Percentiles rank a stretch among this genome's conserved stretches.
These are phyloP conservation scores for Malaclemys terrapin DNA, from an alignment of 2,113 vertebrate species.

Conservation along the genomic window DNA sequence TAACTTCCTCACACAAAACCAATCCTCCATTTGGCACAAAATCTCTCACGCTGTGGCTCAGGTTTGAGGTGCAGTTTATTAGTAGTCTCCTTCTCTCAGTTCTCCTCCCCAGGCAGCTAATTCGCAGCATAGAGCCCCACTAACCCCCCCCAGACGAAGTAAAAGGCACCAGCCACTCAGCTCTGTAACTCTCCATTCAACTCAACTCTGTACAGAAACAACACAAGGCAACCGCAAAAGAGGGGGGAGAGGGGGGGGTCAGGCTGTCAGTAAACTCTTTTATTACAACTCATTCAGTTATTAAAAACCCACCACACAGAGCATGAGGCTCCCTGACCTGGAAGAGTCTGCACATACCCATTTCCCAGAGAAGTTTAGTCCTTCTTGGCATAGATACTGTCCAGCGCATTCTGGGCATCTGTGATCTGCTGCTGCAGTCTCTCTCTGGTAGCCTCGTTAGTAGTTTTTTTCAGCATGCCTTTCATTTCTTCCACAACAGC, in stretches of 20 bases:
- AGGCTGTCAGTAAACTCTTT: not conserved
- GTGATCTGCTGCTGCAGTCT: conserved; percentile 91
- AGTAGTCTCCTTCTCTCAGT: accelerated
- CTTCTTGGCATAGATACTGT: conserved; percentile 78
- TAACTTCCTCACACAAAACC: not conserved
- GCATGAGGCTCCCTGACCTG: accelerated
- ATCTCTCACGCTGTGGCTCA: not conserved
- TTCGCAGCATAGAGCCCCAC: not conserved
- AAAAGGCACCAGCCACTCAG: accelerated
- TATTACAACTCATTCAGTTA: conserved; percentile 7
- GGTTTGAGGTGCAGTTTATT: not conserved
- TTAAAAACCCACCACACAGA: not conserved
- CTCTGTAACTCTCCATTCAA: accelerated
- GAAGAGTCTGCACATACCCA: accelerated
- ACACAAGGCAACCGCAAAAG: accelerated
- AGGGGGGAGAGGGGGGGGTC: accelerated
- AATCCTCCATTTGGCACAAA: not conserved
- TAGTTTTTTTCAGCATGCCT: conserved; percentile 86
- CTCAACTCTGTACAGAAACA: accelerated
- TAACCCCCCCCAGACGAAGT: accelerated
- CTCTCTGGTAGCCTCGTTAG: conserved; percentile 87
- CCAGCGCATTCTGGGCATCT: conserved; percentile 85
- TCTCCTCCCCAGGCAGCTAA: accelerated
- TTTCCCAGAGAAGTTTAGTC: not conserved
- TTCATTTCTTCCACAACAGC: conserved; percentile 91